These are phyloP conservation scores for Dichetophora obliterata DNA, from an alignment of 2,888 invertebrate species.

Conservation along the genomic window DNA sequence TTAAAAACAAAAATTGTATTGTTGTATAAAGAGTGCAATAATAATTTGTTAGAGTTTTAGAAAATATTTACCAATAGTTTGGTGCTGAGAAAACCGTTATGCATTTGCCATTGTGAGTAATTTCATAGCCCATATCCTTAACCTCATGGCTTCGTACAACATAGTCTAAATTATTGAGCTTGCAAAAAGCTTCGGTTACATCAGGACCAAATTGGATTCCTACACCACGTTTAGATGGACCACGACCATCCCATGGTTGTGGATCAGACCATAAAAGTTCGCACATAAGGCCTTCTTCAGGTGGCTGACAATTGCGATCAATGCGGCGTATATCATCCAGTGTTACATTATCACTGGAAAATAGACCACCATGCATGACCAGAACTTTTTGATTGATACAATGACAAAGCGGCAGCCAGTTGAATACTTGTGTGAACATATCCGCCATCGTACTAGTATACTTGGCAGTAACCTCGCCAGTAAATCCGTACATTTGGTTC, in stretches of 20 bases:
- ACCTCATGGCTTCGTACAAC: conserved; percentile 98
- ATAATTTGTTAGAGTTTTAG: not conserved
- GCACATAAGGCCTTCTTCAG: conserved; percentile 98
- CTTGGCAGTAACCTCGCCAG: conserved; percentile 97
- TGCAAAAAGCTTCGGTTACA: conserved; percentile 88
- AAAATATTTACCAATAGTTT: conserved; percentile 88
- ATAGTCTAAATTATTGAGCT: conserved; percentile 90
- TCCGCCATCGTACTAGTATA: conserved; percentile 96
- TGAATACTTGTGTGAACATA: conserved; percentile 98
- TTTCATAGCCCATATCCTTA: conserved; percentile 95
- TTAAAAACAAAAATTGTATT: not conserved
- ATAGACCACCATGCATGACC: conserved; percentile 98
- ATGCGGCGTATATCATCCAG: conserved; percentile 90
- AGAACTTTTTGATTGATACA: conserved; percentile 86
- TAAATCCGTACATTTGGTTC: conserved; percentile 99
- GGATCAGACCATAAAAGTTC: conserved; percentile 99
- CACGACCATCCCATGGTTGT: conserved; percentile 87
- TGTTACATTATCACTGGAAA: conserved; percentile 93
- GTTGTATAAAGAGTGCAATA: not conserved
- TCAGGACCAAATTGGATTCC: conserved; percentile 99
- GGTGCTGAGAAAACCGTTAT: conserved; percentile 99
- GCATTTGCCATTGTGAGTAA: conserved; percentile 94
- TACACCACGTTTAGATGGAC: conserved; percentile 96
- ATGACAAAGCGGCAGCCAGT: conserved; percentile 96
- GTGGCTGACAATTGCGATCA: conserved; percentile 95